These are phyloP conservation scores for Gallinago undulata DNA, from an alignment of 2,113 vertebrate species.

Conservation along the genomic window DNA sequence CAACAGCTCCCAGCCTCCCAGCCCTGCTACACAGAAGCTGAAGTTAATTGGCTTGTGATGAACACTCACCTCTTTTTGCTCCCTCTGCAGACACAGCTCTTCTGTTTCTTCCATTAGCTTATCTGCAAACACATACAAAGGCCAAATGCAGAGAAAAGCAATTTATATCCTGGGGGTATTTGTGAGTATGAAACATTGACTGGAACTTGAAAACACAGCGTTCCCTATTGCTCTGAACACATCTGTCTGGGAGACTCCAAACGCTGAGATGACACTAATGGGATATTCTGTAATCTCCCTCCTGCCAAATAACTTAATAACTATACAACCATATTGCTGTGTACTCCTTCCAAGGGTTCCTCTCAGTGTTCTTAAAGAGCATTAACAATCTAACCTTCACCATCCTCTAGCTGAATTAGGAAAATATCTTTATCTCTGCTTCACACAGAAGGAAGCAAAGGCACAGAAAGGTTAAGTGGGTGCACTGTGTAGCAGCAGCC, in stretches of 20 bases:
- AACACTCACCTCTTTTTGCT: conserved; percentile 86
- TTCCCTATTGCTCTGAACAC: background rate
- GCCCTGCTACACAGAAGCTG: background rate
- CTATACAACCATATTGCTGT: background rate
- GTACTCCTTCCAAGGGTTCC: background rate
- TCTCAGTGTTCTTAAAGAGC: background rate
- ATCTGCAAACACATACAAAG: conserved; percentile 76
- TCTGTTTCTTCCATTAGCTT: conserved; percentile 98
- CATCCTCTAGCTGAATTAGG: background rate
- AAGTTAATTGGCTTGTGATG: background rate
- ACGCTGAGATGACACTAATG: background rate
- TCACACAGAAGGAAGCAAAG: background rate
- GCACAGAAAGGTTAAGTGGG: background rate
- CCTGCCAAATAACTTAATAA: background rate
- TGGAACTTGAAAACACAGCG: background rate
- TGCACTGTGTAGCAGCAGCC: background rate
- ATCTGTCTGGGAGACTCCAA: background rate
- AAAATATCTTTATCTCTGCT: background rate
- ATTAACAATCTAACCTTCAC: background rate
- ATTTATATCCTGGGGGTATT: background rate
- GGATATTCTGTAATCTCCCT: background rate
- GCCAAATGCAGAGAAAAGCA: background rate
- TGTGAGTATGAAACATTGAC: background rate
- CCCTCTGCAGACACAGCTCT: conserved; percentile 90
- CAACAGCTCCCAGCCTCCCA: background rate